phyloP scores from a whole-genome alignment of 2,888 invertebrate genomes.

The Metopia argyrocephala region DNA sequence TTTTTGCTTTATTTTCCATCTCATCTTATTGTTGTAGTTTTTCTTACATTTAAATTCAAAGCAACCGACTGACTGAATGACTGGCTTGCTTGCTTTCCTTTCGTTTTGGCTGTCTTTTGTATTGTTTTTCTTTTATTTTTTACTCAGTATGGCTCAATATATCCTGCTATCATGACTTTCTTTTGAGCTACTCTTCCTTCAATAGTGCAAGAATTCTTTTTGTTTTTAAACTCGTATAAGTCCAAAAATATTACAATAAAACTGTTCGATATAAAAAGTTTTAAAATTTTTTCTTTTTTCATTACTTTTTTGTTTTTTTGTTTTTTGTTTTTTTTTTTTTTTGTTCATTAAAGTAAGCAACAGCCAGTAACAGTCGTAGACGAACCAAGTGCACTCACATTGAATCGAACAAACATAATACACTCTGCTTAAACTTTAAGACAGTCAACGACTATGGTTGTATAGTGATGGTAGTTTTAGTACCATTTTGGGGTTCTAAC shows the following conservation, averaged over 20 bases:
- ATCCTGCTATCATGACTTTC: constrained; percentile 26
- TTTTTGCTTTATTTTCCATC: not conserved
- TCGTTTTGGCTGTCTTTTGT: not conserved
- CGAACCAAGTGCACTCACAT: not conserved
- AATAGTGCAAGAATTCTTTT: not conserved
- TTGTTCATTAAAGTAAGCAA: not conserved
- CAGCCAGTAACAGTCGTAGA: not conserved
- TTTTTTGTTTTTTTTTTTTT: not conserved
- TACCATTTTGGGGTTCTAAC: not conserved
- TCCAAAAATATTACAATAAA: constrained; percentile 2
- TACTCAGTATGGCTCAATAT: not conserved
- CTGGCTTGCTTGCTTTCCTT: no score
- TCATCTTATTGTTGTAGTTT: not conserved
- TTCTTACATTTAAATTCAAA: constrained; percentile 38
- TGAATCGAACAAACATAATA: not conserved
- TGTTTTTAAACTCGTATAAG: not conserved
- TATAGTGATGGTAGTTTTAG: not conserved
- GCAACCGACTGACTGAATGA: constrained; percentile 2
- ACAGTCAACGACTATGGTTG: not conserved
- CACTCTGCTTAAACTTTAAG: not conserved
- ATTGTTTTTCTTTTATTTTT: not conserved
- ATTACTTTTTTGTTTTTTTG: not conserved
- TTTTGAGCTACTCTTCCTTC: constrained; percentile 19
- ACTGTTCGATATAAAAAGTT: not conserved
- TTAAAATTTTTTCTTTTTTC: not conserved